A percentile compares a stretch with the other conserved stretches of the same genome.
These are phyloP conservation scores for Leucoma salicis DNA, from an alignment of 2,888 invertebrate species.

Conservation along the genomic window DNA sequence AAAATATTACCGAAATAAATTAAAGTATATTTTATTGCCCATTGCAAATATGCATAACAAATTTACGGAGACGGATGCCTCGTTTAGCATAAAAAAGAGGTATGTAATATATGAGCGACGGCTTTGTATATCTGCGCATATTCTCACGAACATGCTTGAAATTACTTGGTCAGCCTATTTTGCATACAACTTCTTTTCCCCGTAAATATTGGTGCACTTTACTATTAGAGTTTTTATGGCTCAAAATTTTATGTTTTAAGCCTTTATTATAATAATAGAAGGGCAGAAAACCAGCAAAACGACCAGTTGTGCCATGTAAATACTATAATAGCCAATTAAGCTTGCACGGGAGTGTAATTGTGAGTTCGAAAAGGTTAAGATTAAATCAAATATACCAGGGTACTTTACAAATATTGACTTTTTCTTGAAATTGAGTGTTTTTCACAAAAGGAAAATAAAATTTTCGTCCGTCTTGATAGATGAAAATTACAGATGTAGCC, in stretches of 20 bases:
- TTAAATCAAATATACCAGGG: conserved; percentile 14
- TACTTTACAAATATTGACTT: conserved; percentile 8
- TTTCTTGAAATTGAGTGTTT: conserved; percentile 14
- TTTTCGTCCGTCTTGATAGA: conserved; percentile 17
- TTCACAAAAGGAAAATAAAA: conserved; percentile 10
- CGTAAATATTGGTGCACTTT: conserved; percentile 34
- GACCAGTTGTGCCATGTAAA: conserved; percentile 23
- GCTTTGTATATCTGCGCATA: conserved; percentile 45
- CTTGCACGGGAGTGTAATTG: conserved; percentile 23
- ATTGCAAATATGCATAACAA: conserved; percentile 38
- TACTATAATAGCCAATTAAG: conserved; percentile 25
- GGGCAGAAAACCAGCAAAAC: conserved; percentile 20
- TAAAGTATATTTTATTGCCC: conserved; percentile 19
- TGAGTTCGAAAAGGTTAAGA: conserved; percentile 12
- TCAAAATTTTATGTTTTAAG: conserved; percentile 29
- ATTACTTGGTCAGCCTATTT: conserved; percentile 43
- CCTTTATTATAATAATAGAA: conserved; percentile 28
- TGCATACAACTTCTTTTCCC: conserved; percentile 43
- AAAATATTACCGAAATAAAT: no score
- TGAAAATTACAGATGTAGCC: conserved; percentile 21
- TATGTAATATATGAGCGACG: conserved; percentile 35
- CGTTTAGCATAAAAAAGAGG: conserved; percentile 48
- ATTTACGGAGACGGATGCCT: conserved; percentile 40
- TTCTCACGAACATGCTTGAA: conserved; percentile 49
- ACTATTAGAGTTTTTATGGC: conserved; percentile 27